These are phyloP conservation scores for Perizoma affinitatum DNA, from an alignment of 2,888 invertebrate genomes.

Conservation along the genomic window DNA sequence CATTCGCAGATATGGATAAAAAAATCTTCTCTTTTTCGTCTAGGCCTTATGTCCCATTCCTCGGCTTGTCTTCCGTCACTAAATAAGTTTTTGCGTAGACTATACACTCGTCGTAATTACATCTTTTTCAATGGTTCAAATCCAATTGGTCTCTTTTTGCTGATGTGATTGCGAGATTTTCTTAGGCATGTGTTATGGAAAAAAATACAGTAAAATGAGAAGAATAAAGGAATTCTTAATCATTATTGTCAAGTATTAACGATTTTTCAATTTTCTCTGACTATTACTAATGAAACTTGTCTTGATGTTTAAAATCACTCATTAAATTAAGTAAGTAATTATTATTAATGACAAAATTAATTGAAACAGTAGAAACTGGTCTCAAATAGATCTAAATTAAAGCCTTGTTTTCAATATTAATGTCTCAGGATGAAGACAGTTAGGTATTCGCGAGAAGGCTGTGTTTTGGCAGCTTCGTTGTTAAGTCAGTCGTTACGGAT, in stretches of 20 bases:
- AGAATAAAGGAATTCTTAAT: constrained; percentile 2
- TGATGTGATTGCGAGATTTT: no score
- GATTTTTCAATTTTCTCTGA: constrained; percentile 4
- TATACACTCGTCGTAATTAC: no score
- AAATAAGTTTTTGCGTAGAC: no score
- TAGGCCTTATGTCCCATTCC: no score
- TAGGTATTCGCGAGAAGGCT: constrained; percentile 33
- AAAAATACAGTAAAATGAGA: neutral
- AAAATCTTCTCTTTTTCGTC: no score
- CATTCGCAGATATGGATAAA: no score
- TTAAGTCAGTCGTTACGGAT: constrained; percentile 21
- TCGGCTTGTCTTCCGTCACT: no score
- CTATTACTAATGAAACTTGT: constrained; percentile 6
- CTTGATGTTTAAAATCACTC: constrained; percentile 8
- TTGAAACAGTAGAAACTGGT: constrained; percentile 17
- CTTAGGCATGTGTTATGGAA: no score
- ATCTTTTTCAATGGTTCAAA: no score
- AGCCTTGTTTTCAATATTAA: constrained; percentile 23
- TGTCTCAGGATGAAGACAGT: constrained; percentile 27
- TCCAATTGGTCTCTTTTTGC: no score
- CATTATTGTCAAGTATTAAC: constrained; percentile 3
- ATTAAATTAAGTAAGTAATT: constrained; percentile 11
- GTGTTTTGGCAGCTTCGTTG: constrained; percentile 34
- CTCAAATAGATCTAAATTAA: constrained; percentile 16
- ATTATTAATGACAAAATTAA: constrained; percentile 19